Base-by-base conservation (phyloP, 1,140 invertebrate genomes). In the Scylla paramamosain region DNA sequence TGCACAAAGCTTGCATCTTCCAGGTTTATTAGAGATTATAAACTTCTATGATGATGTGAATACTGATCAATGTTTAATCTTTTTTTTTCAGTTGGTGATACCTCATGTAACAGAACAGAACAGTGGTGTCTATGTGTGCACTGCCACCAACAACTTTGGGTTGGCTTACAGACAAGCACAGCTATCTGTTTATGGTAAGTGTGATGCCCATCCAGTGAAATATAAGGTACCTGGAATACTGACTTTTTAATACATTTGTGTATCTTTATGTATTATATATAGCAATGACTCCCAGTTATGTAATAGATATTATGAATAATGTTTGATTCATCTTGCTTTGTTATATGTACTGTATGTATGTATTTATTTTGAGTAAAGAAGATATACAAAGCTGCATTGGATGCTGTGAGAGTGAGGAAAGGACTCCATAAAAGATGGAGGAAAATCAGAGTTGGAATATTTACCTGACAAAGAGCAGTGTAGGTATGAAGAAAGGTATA, bases 121-220 rank as follows among this genome's bases (percentile, higher is more conserved):
- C 48, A 88, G 82, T n/a, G 94, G 94, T 20, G 82, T 95, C 28
- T 95, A 95, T 46, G 94, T 92, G 8, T 95, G 94, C 29, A 95
- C 94, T 67, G 94, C 94, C 39, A 95, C 94, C 25, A 95, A 88
- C 46, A 95, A 95, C 46, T 95, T 92, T 88, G 94, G 94, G 20
- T 16, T 95, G 32, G 82, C 94, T 10, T 95, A 92, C 83, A 92
- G 94, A 77, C 94, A 95, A 88, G 94, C 94, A 20, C 90, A 84
- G 7, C 91, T 95, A 3, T 92, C 94, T 45, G 94, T 95, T 25
- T 46, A 92, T 16, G 89, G 94, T 95, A 88, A 32, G 94, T 84
- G 82, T 94, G 10, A 20, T 20, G 32, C 7, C 6, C 82, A 10
- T 25, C 29, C 16, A 29, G 0, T 48, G 29, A 28, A 25, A 0